Conservation (phyloP, 2,113 vertebrate genomes). For the Pycnonotus jocosus region DNA sequence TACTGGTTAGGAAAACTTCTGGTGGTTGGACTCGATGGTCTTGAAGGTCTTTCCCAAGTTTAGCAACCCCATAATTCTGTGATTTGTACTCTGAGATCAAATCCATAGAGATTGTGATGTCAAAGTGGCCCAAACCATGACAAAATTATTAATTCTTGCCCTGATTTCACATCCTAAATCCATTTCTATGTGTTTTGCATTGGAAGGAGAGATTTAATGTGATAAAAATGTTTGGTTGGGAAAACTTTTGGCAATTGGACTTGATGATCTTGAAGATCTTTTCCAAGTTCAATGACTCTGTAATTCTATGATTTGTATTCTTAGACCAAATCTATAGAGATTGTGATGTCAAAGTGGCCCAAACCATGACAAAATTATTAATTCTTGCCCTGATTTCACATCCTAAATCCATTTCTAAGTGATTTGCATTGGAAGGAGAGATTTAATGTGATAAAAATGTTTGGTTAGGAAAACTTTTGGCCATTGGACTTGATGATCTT, state of each 20-base stretch:
- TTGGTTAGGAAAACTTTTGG: neutral
- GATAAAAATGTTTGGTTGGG: neutral
- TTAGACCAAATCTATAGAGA: neutral
- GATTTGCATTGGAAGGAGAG: neutral
- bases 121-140: neutral
- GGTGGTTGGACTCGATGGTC: too few species aligned
- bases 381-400: fast-evolving
- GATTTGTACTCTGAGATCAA: neutral
- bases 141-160: too few species aligned
- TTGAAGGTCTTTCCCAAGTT: neutral
- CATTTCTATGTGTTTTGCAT: neutral
- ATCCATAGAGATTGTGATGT: neutral
- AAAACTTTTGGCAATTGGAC: fast-evolving
- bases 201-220: neutral
- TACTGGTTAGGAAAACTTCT: too few species aligned
- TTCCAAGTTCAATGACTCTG: fast-evolving
- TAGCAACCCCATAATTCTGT: fast-evolving
- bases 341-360: neutral
- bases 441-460: neutral
- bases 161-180: fast-evolving
- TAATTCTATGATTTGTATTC: neutral
- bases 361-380: fast-evolving
- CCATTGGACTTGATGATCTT: fast-evolving
- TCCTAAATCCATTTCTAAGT: neutral
- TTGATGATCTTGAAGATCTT: neutral